Percentiles rank a stretch among this genome's conserved stretches.
These are phyloP conservation scores for Anhinga anhinga DNA, from an alignment of 2,113 vertebrate genomes.

Conservation along the genomic window DNA sequence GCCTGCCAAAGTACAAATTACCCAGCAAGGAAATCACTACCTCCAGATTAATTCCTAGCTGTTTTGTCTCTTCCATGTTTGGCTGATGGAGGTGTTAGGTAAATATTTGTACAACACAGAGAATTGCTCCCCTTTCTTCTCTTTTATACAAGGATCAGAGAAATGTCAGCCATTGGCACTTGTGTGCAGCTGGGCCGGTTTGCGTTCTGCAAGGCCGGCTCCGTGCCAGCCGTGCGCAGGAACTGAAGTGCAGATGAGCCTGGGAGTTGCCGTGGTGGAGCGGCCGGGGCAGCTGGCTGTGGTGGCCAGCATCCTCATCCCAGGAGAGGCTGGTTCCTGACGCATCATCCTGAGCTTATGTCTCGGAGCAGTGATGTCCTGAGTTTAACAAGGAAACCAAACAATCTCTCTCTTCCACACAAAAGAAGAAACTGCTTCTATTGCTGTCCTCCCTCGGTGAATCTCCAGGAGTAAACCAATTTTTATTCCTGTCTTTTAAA, in stretches of 20 bases:
- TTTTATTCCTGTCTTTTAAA: neutral
- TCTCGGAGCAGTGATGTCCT: neutral
- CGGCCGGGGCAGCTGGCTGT: neutral
- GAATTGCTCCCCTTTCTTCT: conserved; percentile 22
- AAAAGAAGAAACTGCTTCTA: neutral
- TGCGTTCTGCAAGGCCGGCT: neutral
- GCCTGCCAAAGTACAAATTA: neutral
- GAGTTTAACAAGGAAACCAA: neutral
- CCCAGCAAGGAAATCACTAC: neutral
- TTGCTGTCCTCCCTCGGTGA: neutral
- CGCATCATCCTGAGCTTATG: neutral
- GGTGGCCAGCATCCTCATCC: neutral
- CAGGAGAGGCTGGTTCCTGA: neutral
- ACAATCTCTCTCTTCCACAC: neutral
- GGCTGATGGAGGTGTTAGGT: neutral
- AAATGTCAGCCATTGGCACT: neutral
- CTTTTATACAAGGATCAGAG: conserved; percentile 7
- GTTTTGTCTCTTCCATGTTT: neutral
- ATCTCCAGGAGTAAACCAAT: neutral
- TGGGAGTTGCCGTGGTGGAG: accelerated
- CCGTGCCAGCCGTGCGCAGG: accelerated
- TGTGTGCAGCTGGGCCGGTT: neutral
- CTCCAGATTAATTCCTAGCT: neutral
- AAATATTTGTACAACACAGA: conserved; percentile 46
- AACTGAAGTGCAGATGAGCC: accelerated